Percentiles rank a stretch among this genome's conserved stretches.
Conservation (phyloP, 2,797 vertebrate species). For the Loris lydekkerianus region DNA sequence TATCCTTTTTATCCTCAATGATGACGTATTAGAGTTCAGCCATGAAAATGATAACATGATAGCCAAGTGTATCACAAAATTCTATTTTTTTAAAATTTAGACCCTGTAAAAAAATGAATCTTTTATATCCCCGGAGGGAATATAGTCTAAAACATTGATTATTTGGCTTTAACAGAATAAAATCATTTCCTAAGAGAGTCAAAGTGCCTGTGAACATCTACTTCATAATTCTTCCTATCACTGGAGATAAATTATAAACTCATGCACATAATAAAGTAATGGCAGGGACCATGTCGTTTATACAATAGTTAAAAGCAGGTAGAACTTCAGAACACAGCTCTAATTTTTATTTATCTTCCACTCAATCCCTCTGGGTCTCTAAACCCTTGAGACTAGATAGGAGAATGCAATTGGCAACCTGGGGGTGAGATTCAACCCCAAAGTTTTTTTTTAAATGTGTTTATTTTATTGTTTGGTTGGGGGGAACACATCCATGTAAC, state of each 20-base stretch:
- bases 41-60: constrained; percentile 46
- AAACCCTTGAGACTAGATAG: not conserved
- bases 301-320: not conserved
- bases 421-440: not conserved
- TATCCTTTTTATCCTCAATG: not conserved
- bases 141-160: not conserved
- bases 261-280: not conserved
- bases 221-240: not conserved
- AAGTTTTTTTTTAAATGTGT: not conserved
- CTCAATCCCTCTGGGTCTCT: not conserved
- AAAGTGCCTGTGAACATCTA: not conserved
- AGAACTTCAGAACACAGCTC: not conserved
- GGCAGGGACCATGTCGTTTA: not conserved
- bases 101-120: constrained; percentile 58
- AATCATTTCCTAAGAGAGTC: not conserved
- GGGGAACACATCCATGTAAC: accelerated
- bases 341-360: not conserved
- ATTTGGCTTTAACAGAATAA: constrained; percentile 2
- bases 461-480: not conserved
- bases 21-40: not conserved
- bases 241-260: constrained; percentile 9
- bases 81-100: constrained; percentile 33
- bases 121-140: not conserved
- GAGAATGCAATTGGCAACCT: not conserved
- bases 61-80: constrained; percentile 29